Evolutionary conservation across 2,888 invertebrate species (phyloP), one percentile per base, ranked within the genome.

Genomic region (Cataglyphis cursor): DNA sequence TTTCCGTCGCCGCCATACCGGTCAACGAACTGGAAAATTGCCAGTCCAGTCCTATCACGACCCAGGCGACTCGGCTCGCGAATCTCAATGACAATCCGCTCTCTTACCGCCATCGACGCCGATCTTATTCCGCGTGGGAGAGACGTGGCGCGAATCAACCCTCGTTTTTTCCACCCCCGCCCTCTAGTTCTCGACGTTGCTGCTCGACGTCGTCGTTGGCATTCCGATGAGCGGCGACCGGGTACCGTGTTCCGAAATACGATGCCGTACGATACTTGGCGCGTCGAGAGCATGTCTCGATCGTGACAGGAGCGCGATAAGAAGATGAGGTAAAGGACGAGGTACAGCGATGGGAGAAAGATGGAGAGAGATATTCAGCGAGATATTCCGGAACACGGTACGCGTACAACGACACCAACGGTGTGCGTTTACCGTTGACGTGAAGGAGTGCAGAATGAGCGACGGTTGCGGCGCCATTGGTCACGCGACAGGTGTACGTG

Each of bases 401-500:
- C n/a, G 51, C 35, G 59, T 59, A 70, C 84, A 82, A 84, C 83
- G 86, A 91, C 92, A 93, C 92, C 93, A 93, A 92, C 93, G 92
- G 91, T 92, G 85, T 93, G 86, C 88, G 91, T 94, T 95, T 96
- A 96, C 96, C 96, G 95, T 96, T 96, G 94, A 96, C 96, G 95
- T 95, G 95, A 93, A 96, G 95, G 93, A 95, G 95, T 94, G 96
- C 96, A 93, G 96, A 95, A 95, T 96, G 96, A 94, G 95, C 95
- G 94, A 96, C 96, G 93, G 95, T 95, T 90, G 96, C 96, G 91
- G 96, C 96, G 94, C 95, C 96, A 94, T 96, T 96, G 95, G 95
- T 95, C 93, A 96, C 96, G 91, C 95, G 95, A 94, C 96, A 96
- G 93, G 96, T 96, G 93, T 96, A 96, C 87, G 96, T 96, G 95